Percentiles rank a stretch among this genome's conserved stretches.
Evolutionary conservation across 2,797 vertebrate species (phyloP).

Genomic region (Chaenodraco wilsoni): DNA sequence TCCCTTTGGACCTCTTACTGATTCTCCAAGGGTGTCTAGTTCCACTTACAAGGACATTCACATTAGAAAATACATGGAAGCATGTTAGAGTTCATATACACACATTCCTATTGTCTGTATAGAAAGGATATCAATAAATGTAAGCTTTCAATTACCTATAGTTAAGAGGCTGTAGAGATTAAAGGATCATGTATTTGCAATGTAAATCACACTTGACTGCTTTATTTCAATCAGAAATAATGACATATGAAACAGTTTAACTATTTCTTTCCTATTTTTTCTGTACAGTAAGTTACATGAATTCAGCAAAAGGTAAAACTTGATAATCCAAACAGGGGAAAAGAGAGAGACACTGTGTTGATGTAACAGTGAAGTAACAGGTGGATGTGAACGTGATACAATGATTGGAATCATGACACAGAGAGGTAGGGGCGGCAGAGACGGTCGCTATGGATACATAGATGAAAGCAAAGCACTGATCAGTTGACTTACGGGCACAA

Average conservation of each 20-base stretch:
- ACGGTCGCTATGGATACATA: conserved; percentile 45
- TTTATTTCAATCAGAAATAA: neutral
- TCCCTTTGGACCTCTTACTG: conserved; percentile 17
- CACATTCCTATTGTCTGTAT: neutral
- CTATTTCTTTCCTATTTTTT: neutral
- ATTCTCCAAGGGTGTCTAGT: conserved; percentile 7
- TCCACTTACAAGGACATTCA: neutral
- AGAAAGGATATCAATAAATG: neutral
- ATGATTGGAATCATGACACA: conserved; percentile 14
- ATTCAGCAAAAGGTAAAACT: neutral
- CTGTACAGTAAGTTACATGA: conserved; percentile 5
- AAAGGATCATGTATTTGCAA: neutral
- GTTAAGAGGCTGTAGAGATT: neutral
- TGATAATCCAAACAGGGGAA: neutral
- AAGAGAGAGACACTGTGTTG: conserved; percentile 1
- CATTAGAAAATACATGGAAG: conserved; percentile 18
- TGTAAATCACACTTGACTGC: neutral
- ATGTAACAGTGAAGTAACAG: conserved; percentile 16
- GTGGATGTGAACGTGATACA: conserved; percentile 31
- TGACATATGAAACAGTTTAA: neutral
- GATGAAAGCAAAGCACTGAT: conserved; percentile 50
- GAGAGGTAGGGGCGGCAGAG: neutral
- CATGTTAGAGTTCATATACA: neutral
- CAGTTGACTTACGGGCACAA: conserved; percentile 98
- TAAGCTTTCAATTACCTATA: neutral